These are phyloP conservation scores for human (Homo sapiens) DNA, from an alignment of 2,113 vertebrate species.

Conservation along the genomic window DNA sequence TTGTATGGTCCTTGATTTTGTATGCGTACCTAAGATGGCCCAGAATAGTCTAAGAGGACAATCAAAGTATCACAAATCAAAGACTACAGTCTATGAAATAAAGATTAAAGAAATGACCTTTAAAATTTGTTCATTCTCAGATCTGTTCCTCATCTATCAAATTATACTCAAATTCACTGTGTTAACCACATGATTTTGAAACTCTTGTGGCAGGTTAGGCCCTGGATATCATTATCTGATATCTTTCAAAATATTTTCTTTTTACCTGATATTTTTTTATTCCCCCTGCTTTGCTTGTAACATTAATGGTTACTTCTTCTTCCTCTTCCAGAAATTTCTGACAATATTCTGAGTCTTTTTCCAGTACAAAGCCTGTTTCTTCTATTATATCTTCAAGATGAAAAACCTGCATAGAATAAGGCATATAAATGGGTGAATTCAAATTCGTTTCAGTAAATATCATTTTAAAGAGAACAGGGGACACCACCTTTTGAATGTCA, in stretches of 20 bases:
- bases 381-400: conserved; percentile 97
- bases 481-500: background rate
- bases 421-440: background rate
- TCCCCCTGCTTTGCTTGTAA: conserved; percentile 92
- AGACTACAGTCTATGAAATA: background rate
- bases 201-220: background rate
- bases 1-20: background rate
- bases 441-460: background rate
- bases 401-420: conserved; percentile 87
- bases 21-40: background rate
- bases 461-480: background rate
- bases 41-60: background rate
- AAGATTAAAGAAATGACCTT: conserved; percentile 25
- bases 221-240: background rate
- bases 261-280: conserved; percentile 88
- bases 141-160: background rate
- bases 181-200: background rate
- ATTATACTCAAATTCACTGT: background rate
- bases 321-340: conserved; percentile 97
- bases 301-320: conserved; percentile 91
- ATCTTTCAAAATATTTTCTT: background rate
- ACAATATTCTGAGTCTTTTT: conserved; percentile 96
- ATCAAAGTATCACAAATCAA: background rate
- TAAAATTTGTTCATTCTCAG: background rate
- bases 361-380: conserved; percentile 94